phyloP scores from a whole-genome alignment of 2,797 vertebrate species.

The Myripristis jacobus region DNA sequence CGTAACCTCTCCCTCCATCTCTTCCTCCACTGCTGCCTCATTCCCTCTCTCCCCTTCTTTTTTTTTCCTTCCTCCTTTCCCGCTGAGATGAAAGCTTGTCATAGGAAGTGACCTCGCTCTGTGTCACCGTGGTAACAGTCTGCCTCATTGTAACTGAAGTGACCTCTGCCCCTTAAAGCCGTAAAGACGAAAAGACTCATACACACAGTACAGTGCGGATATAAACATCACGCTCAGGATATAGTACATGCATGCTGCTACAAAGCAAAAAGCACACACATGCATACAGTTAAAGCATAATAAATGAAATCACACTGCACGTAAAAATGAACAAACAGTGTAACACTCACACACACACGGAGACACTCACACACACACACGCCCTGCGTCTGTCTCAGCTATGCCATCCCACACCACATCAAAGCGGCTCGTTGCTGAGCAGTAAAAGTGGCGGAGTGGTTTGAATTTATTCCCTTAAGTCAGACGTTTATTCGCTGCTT shows the following conservation, averaged over 20 bases:
- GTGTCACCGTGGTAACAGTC: slow-evolving; percentile 37
- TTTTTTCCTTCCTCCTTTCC: slow-evolving; percentile 35
- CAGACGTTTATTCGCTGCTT: slow-evolving; percentile 74
- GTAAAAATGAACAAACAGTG: slow-evolving; percentile 30
- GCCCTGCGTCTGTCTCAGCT: slow-evolving; percentile 45
- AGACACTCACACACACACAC: slow-evolving; percentile 38
- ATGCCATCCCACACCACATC: slow-evolving; percentile 73
- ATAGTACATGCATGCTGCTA: background rate
- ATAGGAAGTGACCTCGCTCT: slow-evolving; percentile 60
- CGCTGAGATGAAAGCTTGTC: slow-evolving; percentile 71
- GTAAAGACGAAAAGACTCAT: background rate
- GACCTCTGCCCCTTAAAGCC: slow-evolving; percentile 51
- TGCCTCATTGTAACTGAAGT: slow-evolving; percentile 39
- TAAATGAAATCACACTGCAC: slow-evolving; percentile 9
- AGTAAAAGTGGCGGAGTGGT: slow-evolving; percentile 77
- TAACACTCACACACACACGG: slow-evolving; percentile 17
- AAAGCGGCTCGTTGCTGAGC: slow-evolving; percentile 73
- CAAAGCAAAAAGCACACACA: background rate
- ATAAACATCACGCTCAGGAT: background rate
- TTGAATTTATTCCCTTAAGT: slow-evolving; percentile 81
- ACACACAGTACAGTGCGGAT: background rate
- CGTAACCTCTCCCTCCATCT: slow-evolving; percentile 5
- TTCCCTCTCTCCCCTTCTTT: slow-evolving; percentile 27
- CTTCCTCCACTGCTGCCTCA: slow-evolving; percentile 6
- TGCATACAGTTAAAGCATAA: background rate